Conservation (phyloP, 2,113 vertebrate genomes). For the Protobothrops mucrosquamatus region DNA sequence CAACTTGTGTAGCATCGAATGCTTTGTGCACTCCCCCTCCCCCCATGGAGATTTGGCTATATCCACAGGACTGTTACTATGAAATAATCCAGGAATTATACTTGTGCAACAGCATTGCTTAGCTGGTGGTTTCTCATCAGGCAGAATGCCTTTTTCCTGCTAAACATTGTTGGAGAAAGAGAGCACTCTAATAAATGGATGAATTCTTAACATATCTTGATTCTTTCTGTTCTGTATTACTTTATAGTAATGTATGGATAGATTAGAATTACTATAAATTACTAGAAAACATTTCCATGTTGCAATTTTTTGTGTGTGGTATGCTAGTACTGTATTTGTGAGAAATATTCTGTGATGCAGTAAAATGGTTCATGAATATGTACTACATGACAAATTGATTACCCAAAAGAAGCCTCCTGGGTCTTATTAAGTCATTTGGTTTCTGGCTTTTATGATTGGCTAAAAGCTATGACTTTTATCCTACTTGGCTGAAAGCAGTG, state of each 20-base stretch:
- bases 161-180: neutral
- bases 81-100: neutral
- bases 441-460: conserved; percentile 35
- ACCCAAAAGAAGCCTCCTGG: neutral
- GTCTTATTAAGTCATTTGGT: conserved; percentile 39
- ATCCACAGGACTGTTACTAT: neutral
- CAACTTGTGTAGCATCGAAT: neutral
- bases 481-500: neutral
- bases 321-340: neutral
- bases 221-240: neutral
- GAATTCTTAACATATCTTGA: neutral
- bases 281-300: neutral
- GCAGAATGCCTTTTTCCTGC: neutral
- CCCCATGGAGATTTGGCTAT: neutral
- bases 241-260: neutral
- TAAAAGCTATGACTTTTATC: conserved; percentile 51
- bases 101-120: neutral
- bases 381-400: neutral
- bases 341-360: neutral
- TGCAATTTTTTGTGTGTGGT: conserved; percentile 14
- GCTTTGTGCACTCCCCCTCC: neutral
- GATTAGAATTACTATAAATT: neutral
- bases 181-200: neutral
- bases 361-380: neutral
- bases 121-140: neutral